These are phyloP conservation scores for Amphibalanus amphitrite DNA, from an alignment of 1,140 invertebrate species.

Conservation along the genomic window DNA sequence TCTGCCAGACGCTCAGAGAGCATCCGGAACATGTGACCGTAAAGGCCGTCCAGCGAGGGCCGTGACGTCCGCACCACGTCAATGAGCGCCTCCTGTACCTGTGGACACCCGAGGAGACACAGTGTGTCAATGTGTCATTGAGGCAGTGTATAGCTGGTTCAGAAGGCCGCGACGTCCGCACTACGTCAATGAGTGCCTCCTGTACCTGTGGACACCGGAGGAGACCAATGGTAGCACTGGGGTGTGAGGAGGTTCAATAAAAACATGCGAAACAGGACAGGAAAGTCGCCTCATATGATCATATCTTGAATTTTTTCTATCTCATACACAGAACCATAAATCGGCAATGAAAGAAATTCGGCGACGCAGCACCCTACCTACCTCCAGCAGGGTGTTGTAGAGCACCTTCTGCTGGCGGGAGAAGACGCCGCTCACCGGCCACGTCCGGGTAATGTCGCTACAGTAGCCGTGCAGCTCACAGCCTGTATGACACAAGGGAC, in stretches of 20 bases:
- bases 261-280: too few species aligned
- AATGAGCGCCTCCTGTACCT: constrained; percentile 57
- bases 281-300: too few species aligned
- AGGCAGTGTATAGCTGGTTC: too few species aligned
- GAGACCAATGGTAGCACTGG: too few species aligned
- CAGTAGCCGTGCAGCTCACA: constrained; percentile 82
- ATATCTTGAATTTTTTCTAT: too few species aligned
- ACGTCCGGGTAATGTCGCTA: constrained; percentile 90
- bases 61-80: constrained; percentile 30
- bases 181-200: constrained; percentile 44
- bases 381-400: constrained; percentile 73
- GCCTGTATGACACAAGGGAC: constrained; percentile 27
- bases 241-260: too few species aligned
- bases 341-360: too few species aligned
- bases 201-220: constrained; percentile 55
- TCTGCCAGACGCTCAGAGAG: constrained; percentile 58
- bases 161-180: too few species aligned
- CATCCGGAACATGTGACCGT: constrained; percentile 59
- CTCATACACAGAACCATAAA: too few species aligned
- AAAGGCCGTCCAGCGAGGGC: constrained; percentile 60
- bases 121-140: too few species aligned
- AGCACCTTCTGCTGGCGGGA: constrained; percentile 44
- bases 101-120: background rate
- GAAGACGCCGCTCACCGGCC: constrained; percentile 80
- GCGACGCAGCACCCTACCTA: too few species aligned